Base-by-base conservation (phyloP, 2,888 invertebrate species). In the Drosophila robusta region DNA sequence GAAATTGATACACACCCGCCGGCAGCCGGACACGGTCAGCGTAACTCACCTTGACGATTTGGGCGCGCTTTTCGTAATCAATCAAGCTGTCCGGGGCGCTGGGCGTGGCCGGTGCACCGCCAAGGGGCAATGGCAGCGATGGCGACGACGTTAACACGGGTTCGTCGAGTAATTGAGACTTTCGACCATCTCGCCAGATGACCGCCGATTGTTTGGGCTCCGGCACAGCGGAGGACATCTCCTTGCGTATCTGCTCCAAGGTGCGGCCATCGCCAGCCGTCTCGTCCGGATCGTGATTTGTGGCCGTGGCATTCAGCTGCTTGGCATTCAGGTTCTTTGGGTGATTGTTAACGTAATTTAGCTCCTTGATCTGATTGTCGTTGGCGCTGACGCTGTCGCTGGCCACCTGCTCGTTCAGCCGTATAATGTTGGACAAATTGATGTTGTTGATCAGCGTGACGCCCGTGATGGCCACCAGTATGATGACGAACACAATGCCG, bases 381-480 rank as follows among this genome's bases (percentile, higher is more conserved):
- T 82, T 83, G 34, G 89, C 88, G 16, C 90, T 90, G 52, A 90
- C 91, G 65, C 91, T 91, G 50, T 91, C 91, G 77, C 91, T 91
- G 72, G 92, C 91, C 63, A 91, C 91, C 76, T 91, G 90, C 77
- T 92, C 92, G 62, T 92, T 92, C 47, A 92, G 70, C 29, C 91
- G 86, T 63, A 92, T 91, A 18, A 92, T 92, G 45, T 92, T 92
- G 34, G 92, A 91, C 52, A 91, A 77, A 77, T 92, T 92, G 41
- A 92, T 90, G 64, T 91, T 91, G 67, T 91, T 92, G 67, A 93
- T 92, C 55, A 94, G 86, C 36, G 93, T 94, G 9, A 93, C 91
- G 46, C 93, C 93, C 12, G 93, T 93, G 86, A 93, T 92, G 18
- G 93, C 93, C 86, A 94, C 92, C 65, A 94, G 91, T 8, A 93